Conservation (phyloP, 2,113 vertebrate species). For the Caranx melampygus region DNA sequence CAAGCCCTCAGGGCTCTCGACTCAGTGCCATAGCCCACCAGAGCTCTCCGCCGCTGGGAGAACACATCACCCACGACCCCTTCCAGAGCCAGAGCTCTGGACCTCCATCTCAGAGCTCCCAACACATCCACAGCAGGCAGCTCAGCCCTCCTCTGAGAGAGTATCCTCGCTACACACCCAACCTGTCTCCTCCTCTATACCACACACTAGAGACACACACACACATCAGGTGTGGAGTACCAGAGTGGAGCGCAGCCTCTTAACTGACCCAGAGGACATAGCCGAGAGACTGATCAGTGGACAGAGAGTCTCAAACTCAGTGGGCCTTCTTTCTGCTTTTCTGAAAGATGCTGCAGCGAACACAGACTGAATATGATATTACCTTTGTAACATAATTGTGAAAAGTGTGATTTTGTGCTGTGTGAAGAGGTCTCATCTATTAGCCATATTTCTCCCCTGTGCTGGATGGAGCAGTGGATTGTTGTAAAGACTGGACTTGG, state of each 20-base stretch:
- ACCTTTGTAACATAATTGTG: constrained; percentile 67
- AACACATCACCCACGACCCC: constrained; percentile 83
- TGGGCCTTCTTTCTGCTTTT: constrained; percentile 32
- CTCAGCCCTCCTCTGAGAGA: constrained; percentile 86
- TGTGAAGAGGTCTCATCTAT: constrained; percentile 51
- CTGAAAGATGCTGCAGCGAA: constrained; percentile 46
- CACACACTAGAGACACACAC: constrained; percentile 85
- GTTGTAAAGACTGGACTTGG: constrained; percentile 40
- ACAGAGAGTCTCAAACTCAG: constrained; percentile 27
- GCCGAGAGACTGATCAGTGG: constrained; percentile 33
- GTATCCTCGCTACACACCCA: constrained; percentile 88
- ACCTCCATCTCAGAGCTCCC: constrained; percentile 80
- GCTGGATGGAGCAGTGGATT: constrained; percentile 42
- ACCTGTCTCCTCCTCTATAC: constrained; percentile 93
- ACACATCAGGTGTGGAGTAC: constrained; percentile 89
- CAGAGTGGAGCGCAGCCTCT: constrained; percentile 93
- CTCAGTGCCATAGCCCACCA: constrained; percentile 89
- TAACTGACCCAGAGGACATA: constrained; percentile 79
- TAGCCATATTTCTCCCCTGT: constrained; percentile 26
- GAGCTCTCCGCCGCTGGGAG: constrained; percentile 87
- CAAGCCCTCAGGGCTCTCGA: constrained; percentile 90
- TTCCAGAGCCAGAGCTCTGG: constrained; percentile 86
- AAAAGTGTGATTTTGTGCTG: constrained; percentile 64
- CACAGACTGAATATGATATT: constrained; percentile 47
- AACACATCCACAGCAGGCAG: constrained; percentile 89